Base-by-base conservation (phyloP, 1,140 invertebrate species). In the Lasioglossum baleicum region DNA sequence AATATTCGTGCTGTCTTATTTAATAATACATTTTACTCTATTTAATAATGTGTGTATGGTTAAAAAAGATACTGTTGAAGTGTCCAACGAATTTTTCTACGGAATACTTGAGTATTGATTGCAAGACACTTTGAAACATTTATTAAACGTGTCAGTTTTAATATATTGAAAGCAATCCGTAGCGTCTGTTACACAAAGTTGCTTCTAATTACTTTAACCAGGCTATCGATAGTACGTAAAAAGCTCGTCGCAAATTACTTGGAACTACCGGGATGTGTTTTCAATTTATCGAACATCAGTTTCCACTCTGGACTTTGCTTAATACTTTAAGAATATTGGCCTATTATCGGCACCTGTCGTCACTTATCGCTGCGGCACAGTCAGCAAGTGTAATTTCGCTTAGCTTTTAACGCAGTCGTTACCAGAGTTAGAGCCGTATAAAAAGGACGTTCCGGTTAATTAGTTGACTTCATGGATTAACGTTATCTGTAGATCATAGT, bases 211-310 rank as follows among this genome's bases (percentile, higher is more conserved):
- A 65, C 17, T 65, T 31, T 5, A 31, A 65, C 8, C 2, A 35
- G 7, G 15, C 48, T 73, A 35, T 56, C 76, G 76, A 78, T 73
- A 73, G 42, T 44, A 22, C 4, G 22, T 0, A 8, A 20, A 31
- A 13, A 15, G 22, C 31, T 22, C 26, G 17, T 22, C 42, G 13
- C 13, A 42, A 56, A 73, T 56, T 72, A 56, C 60, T 64, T 48
- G 7, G 15, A 78, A 22, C 40, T 72, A 65, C 63, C 44, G 35
- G 20, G 53, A n/a, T 65, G 31, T n/a, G 64, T 78, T 72, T 51
- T 35, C 26, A 63, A 51, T 61, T 77, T 69, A 61, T 61, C 42
- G 75, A 53, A 77, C 67, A 51, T 63, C 67, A 44, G 10, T 65
- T 65, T 35, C 44, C 35, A 65, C 76, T 65, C 17, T 31, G 11